A percentile compares a stretch with the other conserved stretches of the same genome.
These are phyloP conservation scores for Ataeniobius toweri DNA, from an alignment of 2,797 vertebrate genomes.

Conservation along the genomic window DNA sequence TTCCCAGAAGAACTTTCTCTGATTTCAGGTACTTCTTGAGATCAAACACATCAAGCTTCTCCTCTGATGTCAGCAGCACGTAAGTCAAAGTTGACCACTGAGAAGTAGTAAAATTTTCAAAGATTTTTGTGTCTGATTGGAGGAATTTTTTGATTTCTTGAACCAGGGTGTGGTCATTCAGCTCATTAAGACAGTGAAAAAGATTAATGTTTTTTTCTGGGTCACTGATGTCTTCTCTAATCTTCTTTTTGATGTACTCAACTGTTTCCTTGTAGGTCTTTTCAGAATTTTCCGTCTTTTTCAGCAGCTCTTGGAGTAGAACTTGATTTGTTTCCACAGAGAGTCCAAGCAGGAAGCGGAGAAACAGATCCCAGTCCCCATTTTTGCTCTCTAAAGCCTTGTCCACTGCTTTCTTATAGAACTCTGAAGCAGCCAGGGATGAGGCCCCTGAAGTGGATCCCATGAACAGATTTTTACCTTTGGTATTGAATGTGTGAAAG, in stretches of 20 bases:
- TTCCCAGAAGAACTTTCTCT: conserved; percentile 55
- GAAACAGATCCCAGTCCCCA: conserved; percentile 61
- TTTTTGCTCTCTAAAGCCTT: conserved; percentile 23
- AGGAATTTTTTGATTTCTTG: conserved; percentile 44
- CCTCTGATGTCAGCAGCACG: conserved; percentile 50
- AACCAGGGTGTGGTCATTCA: conserved; percentile 43
- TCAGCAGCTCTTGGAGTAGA: conserved; percentile 29
- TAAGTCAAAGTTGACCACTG: conserved; percentile 59
- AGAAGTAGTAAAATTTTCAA: conserved; percentile 28
- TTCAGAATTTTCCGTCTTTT: not conserved
- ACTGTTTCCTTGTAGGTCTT: conserved; percentile 17
- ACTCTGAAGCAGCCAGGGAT: not conserved
- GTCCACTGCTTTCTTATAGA: conserved; percentile 54
- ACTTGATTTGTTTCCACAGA: conserved; percentile 44
- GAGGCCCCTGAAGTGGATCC: fast-evolving
- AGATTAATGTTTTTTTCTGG: conserved; percentile 46
- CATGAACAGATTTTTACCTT: conserved; percentile 35
- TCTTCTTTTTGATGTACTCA: conserved; percentile 50
- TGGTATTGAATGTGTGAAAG: not conserved
- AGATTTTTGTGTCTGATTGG: not conserved
- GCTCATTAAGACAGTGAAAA: conserved; percentile 18
- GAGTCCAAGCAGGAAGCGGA: conserved; percentile 59
- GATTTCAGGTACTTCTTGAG: conserved; percentile 56
- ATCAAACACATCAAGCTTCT: conserved; percentile 52
- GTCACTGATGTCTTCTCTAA: not conserved